Evolutionary conservation across 2,113 vertebrate species (phyloP).

Genomic region (Tetraodon nigroviridis): DNA sequence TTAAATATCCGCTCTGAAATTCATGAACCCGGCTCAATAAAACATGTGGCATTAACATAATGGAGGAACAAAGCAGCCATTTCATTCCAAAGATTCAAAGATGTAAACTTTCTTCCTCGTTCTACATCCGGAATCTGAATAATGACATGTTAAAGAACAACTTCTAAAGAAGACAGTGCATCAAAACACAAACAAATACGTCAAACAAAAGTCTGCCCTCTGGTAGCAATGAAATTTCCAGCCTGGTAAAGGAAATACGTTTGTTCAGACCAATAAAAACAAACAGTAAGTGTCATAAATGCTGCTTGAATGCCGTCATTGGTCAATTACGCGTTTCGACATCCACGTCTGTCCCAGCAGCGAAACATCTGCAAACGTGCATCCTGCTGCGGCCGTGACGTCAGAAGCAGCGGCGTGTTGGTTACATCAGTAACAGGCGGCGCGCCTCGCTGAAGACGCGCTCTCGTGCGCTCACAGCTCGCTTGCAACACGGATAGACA

Average conservation of each 20-base stretch:
- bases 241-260: not conserved
- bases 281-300: conserved; percentile 12
- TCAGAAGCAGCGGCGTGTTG: conserved; percentile 35
- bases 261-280: conserved; percentile 16
- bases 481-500: conserved; percentile 48
- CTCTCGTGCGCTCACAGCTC: conserved; percentile 36
- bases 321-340: conserved; percentile 23
- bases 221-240: not conserved
- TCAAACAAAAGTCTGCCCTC: not conserved
- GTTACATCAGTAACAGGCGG: conserved; percentile 48
- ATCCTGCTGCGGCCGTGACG: conserved; percentile 51
- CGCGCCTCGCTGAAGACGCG: conserved; percentile 5
- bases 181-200: too few species aligned
- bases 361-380: conserved; percentile 46
- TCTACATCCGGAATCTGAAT: too few species aligned
- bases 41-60: too few species aligned
- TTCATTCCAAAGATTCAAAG: too few species aligned
- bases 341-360: conserved; percentile 17
- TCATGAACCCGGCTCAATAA: too few species aligned
- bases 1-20: too few species aligned
- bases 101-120: too few species aligned
- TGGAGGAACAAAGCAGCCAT: too few species aligned
- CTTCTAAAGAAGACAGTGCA: too few species aligned
- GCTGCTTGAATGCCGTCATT: conserved; percentile 15
- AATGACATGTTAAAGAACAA: too few species aligned